Evolutionary conservation across 2,888 invertebrate species (phyloP).

Genomic region (Drosophila helvetica): DNA sequence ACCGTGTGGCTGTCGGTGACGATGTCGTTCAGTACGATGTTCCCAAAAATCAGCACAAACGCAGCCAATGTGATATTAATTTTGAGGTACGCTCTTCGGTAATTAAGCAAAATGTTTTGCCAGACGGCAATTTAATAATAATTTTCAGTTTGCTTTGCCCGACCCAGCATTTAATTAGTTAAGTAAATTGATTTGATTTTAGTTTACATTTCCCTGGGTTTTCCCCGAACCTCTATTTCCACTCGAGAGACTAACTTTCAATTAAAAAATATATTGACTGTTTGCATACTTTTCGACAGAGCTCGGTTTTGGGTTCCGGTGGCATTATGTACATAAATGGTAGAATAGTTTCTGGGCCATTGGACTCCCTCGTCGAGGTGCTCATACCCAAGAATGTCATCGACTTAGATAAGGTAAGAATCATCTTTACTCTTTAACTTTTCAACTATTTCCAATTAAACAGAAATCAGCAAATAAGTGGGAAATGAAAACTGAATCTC

Average conservation of each 20-base stretch:
- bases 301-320: constrained; percentile 82
- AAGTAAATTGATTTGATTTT: constrained; percentile 33
- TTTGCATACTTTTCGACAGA: constrained; percentile 63
- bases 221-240: neutral
- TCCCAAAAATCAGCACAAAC: constrained; percentile 79
- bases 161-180: constrained; percentile 26
- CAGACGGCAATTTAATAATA: constrained; percentile 16
- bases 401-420: constrained; percentile 83
- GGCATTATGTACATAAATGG: constrained; percentile 84
- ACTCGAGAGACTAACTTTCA: constrained; percentile 1
- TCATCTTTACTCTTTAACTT: neutral
- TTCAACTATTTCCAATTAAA: neutral
- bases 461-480: neutral
- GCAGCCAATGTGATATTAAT: constrained; percentile 81
- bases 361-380: constrained; percentile 82
- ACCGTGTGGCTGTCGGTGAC: constrained; percentile 30
- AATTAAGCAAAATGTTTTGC: constrained; percentile 23
- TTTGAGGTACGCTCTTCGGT: constrained; percentile 77
- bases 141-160: constrained; percentile 2
- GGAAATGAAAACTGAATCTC: neutral
- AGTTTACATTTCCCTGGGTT: constrained; percentile 2
- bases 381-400: constrained; percentile 81
- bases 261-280: constrained; percentile 23
- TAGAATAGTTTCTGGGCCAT: constrained; percentile 83
- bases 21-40: constrained; percentile 81